phyloP scores from a whole-genome alignment of 2,113 vertebrate genomes.

The Tonatia bakeri region DNA sequence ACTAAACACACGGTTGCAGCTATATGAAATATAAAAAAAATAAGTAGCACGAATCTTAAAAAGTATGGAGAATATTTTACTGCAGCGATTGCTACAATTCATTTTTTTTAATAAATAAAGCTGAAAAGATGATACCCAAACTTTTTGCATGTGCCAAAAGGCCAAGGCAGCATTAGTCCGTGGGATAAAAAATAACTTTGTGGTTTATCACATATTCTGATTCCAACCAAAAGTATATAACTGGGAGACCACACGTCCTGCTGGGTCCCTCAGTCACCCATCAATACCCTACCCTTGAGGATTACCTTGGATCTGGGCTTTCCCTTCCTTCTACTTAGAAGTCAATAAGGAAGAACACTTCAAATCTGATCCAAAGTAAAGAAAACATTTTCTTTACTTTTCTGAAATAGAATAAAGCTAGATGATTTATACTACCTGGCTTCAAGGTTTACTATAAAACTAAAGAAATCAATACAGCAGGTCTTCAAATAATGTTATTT shows the following conservation, averaged over 20 bases:
- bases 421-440: not conserved
- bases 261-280: not conserved
- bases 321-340: not conserved
- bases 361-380: not conserved
- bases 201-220: not conserved
- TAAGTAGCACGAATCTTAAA: not conserved
- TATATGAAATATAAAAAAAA: not conserved
- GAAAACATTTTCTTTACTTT: not conserved
- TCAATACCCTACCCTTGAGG: not conserved
- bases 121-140: slow-evolving; percentile 12
- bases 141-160: not conserved
- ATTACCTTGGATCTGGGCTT: slow-evolving; percentile 13
- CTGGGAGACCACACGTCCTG: not conserved
- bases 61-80: slow-evolving; percentile 11
- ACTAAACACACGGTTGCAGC: not conserved
- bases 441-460: not conserved
- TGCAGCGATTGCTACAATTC: not conserved
- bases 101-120: not conserved
- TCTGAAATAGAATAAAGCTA: not conserved
- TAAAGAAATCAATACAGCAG: not conserved
- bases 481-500: not conserved
- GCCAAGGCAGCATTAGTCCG: not conserved
- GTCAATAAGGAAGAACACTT: not conserved
- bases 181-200: not conserved
- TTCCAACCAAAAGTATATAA: not conserved